Base-by-base conservation (phyloP, 2,113 vertebrate species). In the Seriola rivoliana region DNA sequence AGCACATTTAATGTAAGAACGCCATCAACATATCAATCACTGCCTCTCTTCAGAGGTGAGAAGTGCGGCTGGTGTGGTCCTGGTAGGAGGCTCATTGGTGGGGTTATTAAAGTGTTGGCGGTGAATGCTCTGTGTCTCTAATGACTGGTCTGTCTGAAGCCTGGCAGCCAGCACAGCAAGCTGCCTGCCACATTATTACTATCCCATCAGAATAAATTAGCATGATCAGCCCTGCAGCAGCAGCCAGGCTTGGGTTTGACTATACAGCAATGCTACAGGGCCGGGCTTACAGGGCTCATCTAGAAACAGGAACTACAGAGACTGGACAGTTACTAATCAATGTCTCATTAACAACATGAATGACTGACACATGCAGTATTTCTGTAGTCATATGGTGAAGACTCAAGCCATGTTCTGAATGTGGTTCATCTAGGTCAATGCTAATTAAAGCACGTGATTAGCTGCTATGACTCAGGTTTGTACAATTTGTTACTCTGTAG, bases 171-270 rank as follows among this genome's bases (percentile, higher is more conserved):
- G 86, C 91, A 75, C 85, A 85, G 87, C 82, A 65, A 58, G 85
- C 73, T 21, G 50, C 57, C 89, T 78, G 89, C 82, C 65, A 89
- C 80, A 78, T 92, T 88, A 94, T 93, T 88, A 90, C 83, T 78
- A 36, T 82, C 63, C 75, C 85, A 91, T 91, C 90, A 92, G 82
- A 91, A 93, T 93, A 91, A 89, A 93, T 93, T 87, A 88, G 85
- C 80, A 89, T 82, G 66, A 87, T 88, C 69, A 69, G 84, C 42
- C 55, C 76, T 52, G 67, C 55, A 81, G 55, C 44, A 86, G 63
- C 46, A 82, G 75, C 23, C 66, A 67, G 70, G 75, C 9, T 72
- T 66, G 80, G 87, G 81, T 78, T 54, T 23, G 76, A 76, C 75
- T 87, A 48, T 44, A 71, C 72, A 71, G 74, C 87, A 75, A 77